A percentile compares a stretch with the other conserved stretches of the same genome.
Evolutionary conservation across 2,797 vertebrate species (phyloP).

Genomic region (Arvicola amphibius): DNA sequence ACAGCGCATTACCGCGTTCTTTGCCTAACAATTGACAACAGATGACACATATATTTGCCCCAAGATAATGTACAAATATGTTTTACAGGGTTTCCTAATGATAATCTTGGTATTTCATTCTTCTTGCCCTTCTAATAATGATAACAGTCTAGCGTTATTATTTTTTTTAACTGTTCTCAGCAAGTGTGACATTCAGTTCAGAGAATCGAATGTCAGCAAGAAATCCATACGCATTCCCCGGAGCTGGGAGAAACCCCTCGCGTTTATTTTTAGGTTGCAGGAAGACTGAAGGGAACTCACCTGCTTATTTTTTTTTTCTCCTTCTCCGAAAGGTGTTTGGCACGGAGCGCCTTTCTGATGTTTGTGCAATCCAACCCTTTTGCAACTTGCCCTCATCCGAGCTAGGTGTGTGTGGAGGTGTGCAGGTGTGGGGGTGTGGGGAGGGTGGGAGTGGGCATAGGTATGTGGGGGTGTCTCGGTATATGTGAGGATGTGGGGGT

Average conservation of each 20-base stretch:
- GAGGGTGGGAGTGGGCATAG: background rate
- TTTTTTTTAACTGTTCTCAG: conserved; percentile 77
- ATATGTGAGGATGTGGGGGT: too few relatives aligned
- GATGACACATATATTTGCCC: conserved; percentile 82
- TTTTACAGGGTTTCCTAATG: conserved; percentile 82
- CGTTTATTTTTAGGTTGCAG: conserved; percentile 86
- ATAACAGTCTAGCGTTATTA: conserved; percentile 79
- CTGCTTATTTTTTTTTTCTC: conserved; percentile 60
- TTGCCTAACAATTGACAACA: conserved; percentile 82
- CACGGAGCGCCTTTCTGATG: conserved; percentile 47
- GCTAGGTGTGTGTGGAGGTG: background rate
- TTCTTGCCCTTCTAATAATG: conserved; percentile 83
- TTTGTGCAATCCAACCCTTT: conserved; percentile 68
- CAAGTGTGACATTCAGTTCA: conserved; percentile 86
- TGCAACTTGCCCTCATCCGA: conserved; percentile 47
- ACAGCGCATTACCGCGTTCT: conserved; percentile 68
- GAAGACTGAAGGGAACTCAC: conserved; percentile 75
- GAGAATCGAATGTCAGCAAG: conserved; percentile 87
- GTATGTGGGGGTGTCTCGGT: too few relatives aligned
- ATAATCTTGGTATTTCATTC: conserved; percentile 84
- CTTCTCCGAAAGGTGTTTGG: conserved; percentile 70
- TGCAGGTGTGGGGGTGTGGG: background rate
- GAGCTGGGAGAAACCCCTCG: conserved; percentile 73
- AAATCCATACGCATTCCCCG: conserved; percentile 84
- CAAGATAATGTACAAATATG: conserved; percentile 83